Conservation (phyloP, 2,797 vertebrate species). For the Myoxocephalus aenaeus region DNA sequence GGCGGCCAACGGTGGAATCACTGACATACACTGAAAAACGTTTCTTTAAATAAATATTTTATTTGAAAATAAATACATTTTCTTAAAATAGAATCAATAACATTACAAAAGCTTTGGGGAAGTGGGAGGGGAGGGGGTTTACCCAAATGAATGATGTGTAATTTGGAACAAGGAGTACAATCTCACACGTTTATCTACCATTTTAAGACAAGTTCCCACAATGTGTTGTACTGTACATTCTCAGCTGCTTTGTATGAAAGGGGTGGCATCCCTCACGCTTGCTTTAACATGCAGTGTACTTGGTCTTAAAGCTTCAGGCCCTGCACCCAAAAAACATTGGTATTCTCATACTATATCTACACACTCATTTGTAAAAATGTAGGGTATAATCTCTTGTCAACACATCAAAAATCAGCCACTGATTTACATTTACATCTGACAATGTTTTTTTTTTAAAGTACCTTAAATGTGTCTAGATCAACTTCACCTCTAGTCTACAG, state of each 20-base stretch:
- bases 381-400: conserved; percentile 72
- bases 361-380: conserved; percentile 57
- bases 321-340: conserved; percentile 46
- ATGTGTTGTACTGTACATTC: conserved; percentile 76
- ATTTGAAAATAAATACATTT: conserved; percentile 91
- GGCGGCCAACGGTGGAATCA: not conserved
- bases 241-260: conserved; percentile 62
- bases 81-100: conserved; percentile 88
- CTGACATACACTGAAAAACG: conserved; percentile 13
- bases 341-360: conserved; percentile 61
- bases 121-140: conserved; percentile 28
- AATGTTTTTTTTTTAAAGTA: conserved; percentile 62
- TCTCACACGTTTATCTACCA: conserved; percentile 76
- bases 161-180: conserved; percentile 79
- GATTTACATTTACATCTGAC: conserved; percentile 76
- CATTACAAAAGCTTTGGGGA: conserved; percentile 83
- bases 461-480: conserved; percentile 77
- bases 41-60: conserved; percentile 90
- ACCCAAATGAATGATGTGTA: conserved; percentile 74
- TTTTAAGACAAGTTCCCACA: conserved; percentile 71
- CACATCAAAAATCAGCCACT: conserved; percentile 74
- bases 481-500: conserved; percentile 78
- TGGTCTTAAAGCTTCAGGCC: conserved; percentile 73
- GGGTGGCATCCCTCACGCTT: conserved; percentile 57
- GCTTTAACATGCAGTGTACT: conserved; percentile 67